Percentiles rank a stretch among this genome's conserved stretches.
These are phyloP conservation scores for Prorops nasuta DNA, from an alignment of 1,140 invertebrate genomes.

Conservation along the genomic window DNA sequence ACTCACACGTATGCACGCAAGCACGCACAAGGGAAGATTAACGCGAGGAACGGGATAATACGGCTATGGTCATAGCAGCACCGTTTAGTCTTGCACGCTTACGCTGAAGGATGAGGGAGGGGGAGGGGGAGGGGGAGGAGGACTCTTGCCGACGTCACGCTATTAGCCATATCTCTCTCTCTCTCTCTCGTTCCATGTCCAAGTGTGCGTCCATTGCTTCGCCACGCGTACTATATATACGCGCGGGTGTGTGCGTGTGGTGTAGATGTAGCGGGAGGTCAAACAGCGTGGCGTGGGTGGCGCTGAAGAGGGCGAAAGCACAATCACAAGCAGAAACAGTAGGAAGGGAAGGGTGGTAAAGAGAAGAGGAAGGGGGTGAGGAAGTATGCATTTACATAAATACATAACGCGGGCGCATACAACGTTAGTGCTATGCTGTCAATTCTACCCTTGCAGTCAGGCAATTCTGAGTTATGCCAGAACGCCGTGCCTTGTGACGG, in stretches of 20 bases:
- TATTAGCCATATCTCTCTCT: neutral
- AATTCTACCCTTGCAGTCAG: conserved; percentile 54
- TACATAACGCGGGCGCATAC: conserved; percentile 57
- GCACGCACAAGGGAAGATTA: no score
- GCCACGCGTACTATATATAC: conserved; percentile 13
- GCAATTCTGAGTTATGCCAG: conserved; percentile 57
- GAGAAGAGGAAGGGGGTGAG: conserved; percentile 26
- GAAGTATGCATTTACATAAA: conserved; percentile 57
- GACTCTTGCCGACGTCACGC: no score
- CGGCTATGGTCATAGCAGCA: no score
- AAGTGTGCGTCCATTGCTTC: conserved; percentile 3
- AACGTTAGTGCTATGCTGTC: conserved; percentile 57
- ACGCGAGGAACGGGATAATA: no score
- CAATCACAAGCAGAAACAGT: no score
- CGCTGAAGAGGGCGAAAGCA: conserved; percentile 9
- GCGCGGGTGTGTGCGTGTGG: conserved; percentile 22
- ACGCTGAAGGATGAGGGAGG: no score
- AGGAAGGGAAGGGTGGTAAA: conserved; percentile 16
- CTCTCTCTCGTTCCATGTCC: neutral
- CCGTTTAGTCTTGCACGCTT: no score
- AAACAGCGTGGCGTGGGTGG: conserved; percentile 29
- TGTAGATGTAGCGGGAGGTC: conserved; percentile 34
- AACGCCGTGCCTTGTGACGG: conserved; percentile 44
- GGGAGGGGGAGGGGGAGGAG: no score
- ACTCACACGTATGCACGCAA: no score